phyloP scores from a whole-genome alignment of 2,113 vertebrate species.

The Eidolon helvum region DNA sequence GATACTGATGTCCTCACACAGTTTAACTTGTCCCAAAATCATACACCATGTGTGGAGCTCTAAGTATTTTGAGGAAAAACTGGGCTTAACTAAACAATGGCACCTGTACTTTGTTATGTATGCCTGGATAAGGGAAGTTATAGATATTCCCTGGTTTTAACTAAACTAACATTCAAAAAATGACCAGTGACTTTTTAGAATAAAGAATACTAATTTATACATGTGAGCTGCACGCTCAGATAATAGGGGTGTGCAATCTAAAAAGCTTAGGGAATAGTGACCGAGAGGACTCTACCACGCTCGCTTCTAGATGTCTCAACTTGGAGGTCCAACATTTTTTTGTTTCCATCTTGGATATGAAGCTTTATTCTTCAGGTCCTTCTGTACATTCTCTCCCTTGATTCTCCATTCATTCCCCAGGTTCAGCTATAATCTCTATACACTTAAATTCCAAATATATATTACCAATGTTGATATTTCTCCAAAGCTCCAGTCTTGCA shows the following conservation, averaged over 20 bases:
- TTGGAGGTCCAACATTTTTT: not conserved
- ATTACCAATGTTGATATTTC: conserved; percentile 1
- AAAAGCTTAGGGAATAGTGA: not conserved
- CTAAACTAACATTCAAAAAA: conserved; percentile 15
- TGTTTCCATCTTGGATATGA: not conserved
- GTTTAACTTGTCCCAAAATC: not conserved
- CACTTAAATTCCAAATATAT: conserved; percentile 41
- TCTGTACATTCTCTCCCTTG: not conserved
- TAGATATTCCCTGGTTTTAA: conserved; percentile 23
- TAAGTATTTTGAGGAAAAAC: conserved; percentile 37
- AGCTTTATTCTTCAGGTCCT: not conserved
- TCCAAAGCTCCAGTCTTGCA: not conserved
- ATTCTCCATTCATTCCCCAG: not conserved
- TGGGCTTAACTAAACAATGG: not conserved
- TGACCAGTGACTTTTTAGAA: not conserved
- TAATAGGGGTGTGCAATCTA: not conserved
- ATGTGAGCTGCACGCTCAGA: not conserved
- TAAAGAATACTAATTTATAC: not conserved
- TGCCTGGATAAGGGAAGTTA: not conserved
- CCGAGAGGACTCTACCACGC: not conserved
- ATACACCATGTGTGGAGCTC: not conserved
- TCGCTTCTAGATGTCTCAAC: not conserved
- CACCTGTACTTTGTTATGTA: not conserved
- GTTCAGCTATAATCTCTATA: conserved; percentile 14
- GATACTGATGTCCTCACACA: not conserved